Evolutionary conservation across 2,797 vertebrate genomes (phyloP), one percentile per base, ranked within the genome.

Genomic region (Manis crassicaudata): DNA sequence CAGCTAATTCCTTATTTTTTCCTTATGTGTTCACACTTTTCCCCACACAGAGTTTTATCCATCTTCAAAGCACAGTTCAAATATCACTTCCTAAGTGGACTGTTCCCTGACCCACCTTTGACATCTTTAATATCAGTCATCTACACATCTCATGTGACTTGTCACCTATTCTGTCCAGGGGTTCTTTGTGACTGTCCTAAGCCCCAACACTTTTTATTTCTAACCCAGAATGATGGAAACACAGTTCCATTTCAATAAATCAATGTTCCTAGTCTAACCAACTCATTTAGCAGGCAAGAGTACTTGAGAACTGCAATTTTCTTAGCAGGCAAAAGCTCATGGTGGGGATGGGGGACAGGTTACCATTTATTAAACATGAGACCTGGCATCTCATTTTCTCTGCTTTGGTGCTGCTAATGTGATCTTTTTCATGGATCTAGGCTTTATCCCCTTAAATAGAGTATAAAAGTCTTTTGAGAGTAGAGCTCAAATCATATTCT

Each of bases 61-160:
- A 14, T 68, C 52, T 83, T 90, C 62, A 58, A 76, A 73, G 73
- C 32, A 56, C 35, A 80, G 43, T 85, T 95, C 88, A 95, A 94
- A 88, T 67, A 29, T 25, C 27, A 25, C 3, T 6, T 91, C 35
- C 63, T 72, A 62, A 50, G 35, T 82, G 25, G 93, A 14, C 46
- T 70, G 76, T 54, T 37, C 63, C 52, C 54, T 68, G 72, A 79
- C 58, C 67, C 21, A 58, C 56, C 46, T 73, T 80, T 94, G 76
- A 93, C 63, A 54, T 63, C 70, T 46, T 56, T 12, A 76, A 27
- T 54, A 83, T 89, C 83, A 88, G 72, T 84, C 80, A 52, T 25
- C 72, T 20, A n/a, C 11, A 23, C 29, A 40, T 90, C 73, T 90
- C 67, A 12, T 27, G n/a, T 54, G 56, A 32, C 27, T 35, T 95